Base-by-base conservation (phyloP, 2,113 vertebrate genomes). In the Larimichthys polyactis region DNA sequence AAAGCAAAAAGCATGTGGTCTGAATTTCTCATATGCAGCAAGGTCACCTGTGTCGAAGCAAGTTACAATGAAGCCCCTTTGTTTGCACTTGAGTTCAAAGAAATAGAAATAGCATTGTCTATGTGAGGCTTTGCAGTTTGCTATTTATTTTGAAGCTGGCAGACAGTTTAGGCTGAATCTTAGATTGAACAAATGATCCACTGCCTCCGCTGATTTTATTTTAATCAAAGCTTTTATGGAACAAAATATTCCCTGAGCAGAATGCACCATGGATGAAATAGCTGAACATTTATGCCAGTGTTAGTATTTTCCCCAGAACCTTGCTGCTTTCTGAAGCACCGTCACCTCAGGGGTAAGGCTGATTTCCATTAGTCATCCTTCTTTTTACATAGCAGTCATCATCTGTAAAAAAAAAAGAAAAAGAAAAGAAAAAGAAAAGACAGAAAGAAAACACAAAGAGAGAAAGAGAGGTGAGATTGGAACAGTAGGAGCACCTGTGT, bases 291-390 rank as follows among this genome's bases (percentile, higher is more conserved):
- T 78, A 54, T 64, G 68, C 11, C 54, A 62, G 48, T 64, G 75
- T 24, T 4, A 48, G 65, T 75, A 52, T 73, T 79, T 86, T 57
- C 27, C 12, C 4, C 0, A 7, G 19, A 27, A 63, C 67, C 49
- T 40, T 0, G 27, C 19, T 73, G 73, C 40, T 87, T 71, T 71
- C 44, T 3, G n/a, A 71, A 66, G 27, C 10, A 27, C 43, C n/a
- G 17, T 74, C n/a, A 48, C 32, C 60, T 19, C 29, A 68, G 52
- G 36, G 11, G 72, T 22, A 46, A 65, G 11, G 63, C n/a, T 62
- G 0, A 59, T 84, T 79, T 79, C 82, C 52, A 89, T 77, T 79
- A 71, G 75, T 71, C 78, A 70, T 49, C 22, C 22, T 22, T 81
- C 79, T 69, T 77, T 79, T 66, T 19, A 68, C 73, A 55, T 54